Conservation (phyloP, 2,797 vertebrate species). For the Cynodonichthys magdalenae region DNA sequence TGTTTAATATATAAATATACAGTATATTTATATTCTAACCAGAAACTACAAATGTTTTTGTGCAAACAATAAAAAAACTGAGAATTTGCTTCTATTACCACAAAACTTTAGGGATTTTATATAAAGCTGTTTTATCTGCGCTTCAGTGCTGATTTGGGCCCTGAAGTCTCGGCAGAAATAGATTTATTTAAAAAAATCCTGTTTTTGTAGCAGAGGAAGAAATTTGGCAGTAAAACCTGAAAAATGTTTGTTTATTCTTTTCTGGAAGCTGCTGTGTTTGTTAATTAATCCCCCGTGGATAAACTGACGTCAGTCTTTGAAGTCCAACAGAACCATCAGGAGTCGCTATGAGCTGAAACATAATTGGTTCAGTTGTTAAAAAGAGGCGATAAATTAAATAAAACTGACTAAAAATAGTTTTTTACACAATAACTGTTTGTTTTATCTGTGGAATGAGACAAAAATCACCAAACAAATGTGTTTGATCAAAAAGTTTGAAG, state of each 20-base stretch:
- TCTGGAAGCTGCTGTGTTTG: slow-evolving; percentile 32
- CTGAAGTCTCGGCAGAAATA: slow-evolving; percentile 4
- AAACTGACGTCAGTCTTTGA: slow-evolving; percentile 58
- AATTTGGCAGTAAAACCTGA: slow-evolving; percentile 39
- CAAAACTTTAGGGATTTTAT: no score
- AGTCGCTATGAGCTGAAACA: slow-evolving; percentile 53
- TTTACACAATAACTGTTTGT: slow-evolving; percentile 38
- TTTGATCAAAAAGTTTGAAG: slow-evolving; percentile 28
- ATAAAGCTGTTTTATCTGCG: neutral
- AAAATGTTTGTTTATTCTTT: slow-evolving; percentile 54
- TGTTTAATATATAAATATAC: no score
- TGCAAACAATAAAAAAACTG: no score
- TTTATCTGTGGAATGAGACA: slow-evolving; percentile 42
- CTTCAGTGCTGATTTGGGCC: neutral
- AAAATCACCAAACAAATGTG: slow-evolving; percentile 17
- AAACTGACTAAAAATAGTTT: slow-evolving; percentile 3
- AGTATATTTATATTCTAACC: no score
- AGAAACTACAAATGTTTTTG: no score
- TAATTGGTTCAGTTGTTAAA: slow-evolving; percentile 57
- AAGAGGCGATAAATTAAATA: slow-evolving; percentile 27
- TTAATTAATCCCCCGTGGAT: slow-evolving; percentile 40
- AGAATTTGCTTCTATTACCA: no score
- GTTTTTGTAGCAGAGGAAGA: slow-evolving; percentile 21
- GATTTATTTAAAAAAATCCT: slow-evolving; percentile 7
- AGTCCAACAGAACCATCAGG: slow-evolving; percentile 48